A percentile compares a stretch with the other conserved stretches of the same genome.
Evolutionary conservation across 2,113 vertebrate species (phyloP).

Genomic region (Indri indri): DNA sequence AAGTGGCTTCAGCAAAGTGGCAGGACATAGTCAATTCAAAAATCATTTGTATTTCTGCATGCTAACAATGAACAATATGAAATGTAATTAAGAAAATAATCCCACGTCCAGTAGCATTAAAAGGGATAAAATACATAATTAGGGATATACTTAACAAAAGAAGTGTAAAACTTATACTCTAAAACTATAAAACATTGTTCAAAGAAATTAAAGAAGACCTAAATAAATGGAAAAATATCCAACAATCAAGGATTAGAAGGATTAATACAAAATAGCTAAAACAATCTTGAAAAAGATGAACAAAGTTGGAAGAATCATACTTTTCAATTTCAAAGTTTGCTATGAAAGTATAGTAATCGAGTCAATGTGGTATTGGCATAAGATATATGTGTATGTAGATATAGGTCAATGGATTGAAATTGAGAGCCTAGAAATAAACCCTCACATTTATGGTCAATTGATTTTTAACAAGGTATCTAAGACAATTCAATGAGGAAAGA

Average conservation of each 20-base stretch:
- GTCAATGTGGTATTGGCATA: neutral
- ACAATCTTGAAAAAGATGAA: neutral
- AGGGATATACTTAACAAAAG: neutral
- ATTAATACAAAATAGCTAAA: neutral
- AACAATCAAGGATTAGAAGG: neutral
- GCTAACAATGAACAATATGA: neutral
- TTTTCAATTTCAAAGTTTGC: neutral
- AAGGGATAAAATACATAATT: neutral
- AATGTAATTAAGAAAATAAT: slow-evolving; percentile 1
- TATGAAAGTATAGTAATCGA: neutral
- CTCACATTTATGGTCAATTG: neutral
- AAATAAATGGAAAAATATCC: neutral
- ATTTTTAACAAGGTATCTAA: neutral
- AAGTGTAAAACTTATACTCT: neutral
- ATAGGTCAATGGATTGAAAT: neutral
- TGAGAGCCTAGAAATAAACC: neutral
- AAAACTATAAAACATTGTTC: neutral
- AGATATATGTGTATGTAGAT: neutral
- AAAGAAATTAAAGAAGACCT: neutral
- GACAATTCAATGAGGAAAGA: neutral
- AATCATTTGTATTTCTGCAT: neutral
- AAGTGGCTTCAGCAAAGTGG: neutral
- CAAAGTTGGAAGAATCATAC: neutral
- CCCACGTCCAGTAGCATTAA: neutral
- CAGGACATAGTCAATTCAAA: neutral